Evolutionary conservation across 2,888 invertebrate species (phyloP), one percentile per base, ranked within the genome.

Genomic region (Brachynemurus nebulosus): DNA sequence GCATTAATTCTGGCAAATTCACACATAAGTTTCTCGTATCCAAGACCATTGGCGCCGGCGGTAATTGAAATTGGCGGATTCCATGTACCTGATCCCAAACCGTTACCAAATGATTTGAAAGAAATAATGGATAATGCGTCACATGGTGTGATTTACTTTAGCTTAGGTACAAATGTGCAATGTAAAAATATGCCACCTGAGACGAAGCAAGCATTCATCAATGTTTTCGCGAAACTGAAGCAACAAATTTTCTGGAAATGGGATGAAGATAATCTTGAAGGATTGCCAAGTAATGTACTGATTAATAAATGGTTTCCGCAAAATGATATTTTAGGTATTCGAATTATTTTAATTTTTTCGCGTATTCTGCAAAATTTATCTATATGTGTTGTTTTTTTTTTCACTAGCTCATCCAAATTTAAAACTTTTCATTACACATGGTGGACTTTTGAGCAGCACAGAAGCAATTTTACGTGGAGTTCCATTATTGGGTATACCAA

Each of bases 361-460:
- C n/a, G 16, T 14, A 6, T n/a, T 33, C 16, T 25, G 8, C 8
- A 25, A 25, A 25, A 25, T 25, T 33, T n/a, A 33, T 33, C 16
- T 42, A 16, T 25, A 36, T n/a, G 11, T 14, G n/a, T n/a, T n/a
- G n/a, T 23, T 25, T 33, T 4, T 8, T 40, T 8, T 12, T 12
- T n/a, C 53, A 53, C 25, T 51, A 71, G 71, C 66, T 2, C 74
- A 77, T 58, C 61, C 63, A 2, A 72, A 71, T 45, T 62, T 73
- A 1, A 68, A 66, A 49, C 54, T 71, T 1, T 75, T 77, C 49
- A 69, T 78, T 46, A 72, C 72, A 7, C 71, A 75, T 52, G 75
- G 73, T 20, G 77, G 76, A 1, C 60, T 72, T 37, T 63, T 75
- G 52, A 72, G 73, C 47, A 61, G 68, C 9, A 69, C 69, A 48